phyloP scores from a whole-genome alignment of 35 echinoderm and acorn worm genomes.

The Holothuria glaberrima region DNA sequence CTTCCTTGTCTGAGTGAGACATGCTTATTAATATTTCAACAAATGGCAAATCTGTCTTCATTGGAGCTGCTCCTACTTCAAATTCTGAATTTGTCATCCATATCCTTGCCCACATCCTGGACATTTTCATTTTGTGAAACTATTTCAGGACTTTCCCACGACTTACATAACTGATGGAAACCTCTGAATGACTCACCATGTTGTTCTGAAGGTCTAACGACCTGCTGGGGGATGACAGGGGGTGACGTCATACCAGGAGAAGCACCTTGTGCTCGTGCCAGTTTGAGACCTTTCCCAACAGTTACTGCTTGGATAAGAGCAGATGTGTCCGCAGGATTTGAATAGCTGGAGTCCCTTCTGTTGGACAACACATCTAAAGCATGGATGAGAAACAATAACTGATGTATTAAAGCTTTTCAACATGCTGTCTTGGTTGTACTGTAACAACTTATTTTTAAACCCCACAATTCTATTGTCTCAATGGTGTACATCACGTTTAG shows the following conservation, averaged over 20 bases:
- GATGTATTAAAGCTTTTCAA: no score
- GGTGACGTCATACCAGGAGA: constrained; percentile 14
- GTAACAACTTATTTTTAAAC: no score
- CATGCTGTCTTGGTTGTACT: no score
- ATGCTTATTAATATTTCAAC: background rate
- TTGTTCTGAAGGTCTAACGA: constrained; percentile 32
- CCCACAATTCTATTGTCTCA: no score
- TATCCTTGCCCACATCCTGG: no score
- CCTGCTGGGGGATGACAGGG: background rate
- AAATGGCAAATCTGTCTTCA: background rate
- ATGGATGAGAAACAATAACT: background rate
- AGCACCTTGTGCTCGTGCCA: background rate
- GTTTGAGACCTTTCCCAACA: constrained; percentile 38
- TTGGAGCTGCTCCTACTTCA: background rate
- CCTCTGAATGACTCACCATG: constrained; percentile 1
- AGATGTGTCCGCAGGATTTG: background rate
- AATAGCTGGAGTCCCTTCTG: constrained; percentile 23
- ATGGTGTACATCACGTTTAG: no score
- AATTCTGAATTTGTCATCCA: background rate
- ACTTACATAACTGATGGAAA: background rate
- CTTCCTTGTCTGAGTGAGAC: background rate
- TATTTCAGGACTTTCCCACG: background rate
- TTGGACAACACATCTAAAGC: constrained; percentile 10
- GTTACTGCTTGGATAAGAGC: constrained; percentile 25
- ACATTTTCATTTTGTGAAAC: background rate